phyloP scores from a whole-genome alignment of 2,113 vertebrate species.

The Scomber japonicus region DNA sequence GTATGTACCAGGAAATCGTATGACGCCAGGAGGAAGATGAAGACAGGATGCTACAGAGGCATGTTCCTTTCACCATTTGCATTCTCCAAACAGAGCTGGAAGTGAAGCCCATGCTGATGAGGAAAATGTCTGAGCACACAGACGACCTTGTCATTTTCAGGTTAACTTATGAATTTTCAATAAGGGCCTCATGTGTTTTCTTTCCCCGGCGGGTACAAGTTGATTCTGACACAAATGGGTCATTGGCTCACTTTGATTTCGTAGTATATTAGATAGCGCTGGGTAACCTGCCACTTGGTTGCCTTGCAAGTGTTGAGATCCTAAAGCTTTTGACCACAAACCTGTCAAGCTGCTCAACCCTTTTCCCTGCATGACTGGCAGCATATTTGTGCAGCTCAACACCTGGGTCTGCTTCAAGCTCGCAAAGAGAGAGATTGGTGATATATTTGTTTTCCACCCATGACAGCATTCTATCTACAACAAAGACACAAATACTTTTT shows the following conservation, averaged over 20 bases:
- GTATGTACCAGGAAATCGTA: neutral
- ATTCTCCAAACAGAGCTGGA: conserved; percentile 30
- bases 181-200: conserved; percentile 25
- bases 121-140: conserved; percentile 18
- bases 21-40: conserved; percentile 7
- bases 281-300: conserved; percentile 49
- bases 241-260: conserved; percentile 64
- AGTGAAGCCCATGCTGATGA: conserved; percentile 16
- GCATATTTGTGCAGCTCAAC: conserved; percentile 27
- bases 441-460: conserved; percentile 14
- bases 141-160: conserved; percentile 64
- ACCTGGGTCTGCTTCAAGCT: neutral
- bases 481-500: neutral
- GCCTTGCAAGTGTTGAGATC: conserved; percentile 24
- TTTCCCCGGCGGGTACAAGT: conserved; percentile 4
- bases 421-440: neutral
- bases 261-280: conserved; percentile 36
- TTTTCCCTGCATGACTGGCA: conserved; percentile 34
- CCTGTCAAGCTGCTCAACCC: conserved; percentile 51
- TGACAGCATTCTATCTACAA: conserved; percentile 13
- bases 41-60: neutral
- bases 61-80: conserved; percentile 20
- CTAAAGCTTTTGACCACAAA: conserved; percentile 36
- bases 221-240: conserved; percentile 74
- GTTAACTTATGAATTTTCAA: conserved; percentile 73